A percentile compares a stretch with the other conserved stretches of the same genome.
Evolutionary conservation across 2,888 invertebrate species (phyloP).

Genomic region (Eupelmus urozonus): DNA sequence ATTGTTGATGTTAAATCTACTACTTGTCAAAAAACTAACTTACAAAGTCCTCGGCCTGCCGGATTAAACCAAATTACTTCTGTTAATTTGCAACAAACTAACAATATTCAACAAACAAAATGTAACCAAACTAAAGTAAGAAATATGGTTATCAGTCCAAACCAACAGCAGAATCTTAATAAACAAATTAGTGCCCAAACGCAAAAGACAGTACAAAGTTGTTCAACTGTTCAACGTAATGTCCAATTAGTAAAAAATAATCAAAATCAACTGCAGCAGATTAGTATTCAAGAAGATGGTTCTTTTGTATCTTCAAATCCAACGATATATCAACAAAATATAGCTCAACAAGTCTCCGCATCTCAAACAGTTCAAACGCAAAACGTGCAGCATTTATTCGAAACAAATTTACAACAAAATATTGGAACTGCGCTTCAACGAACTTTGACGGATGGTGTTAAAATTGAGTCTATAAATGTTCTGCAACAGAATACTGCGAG

Average conservation of each 20-base stretch:
- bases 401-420: slow-evolving; percentile 72
- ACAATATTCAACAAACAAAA: slow-evolving; percentile 62
- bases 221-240: slow-evolving; percentile 66
- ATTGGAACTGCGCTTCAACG: slow-evolving; percentile 57
- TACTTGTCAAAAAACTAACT: slow-evolving; percentile 48
- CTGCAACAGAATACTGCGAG: slow-evolving; percentile 68
- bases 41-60: slow-evolving; percentile 28
- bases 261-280: slow-evolving; percentile 66
- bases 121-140: slow-evolving; percentile 60
- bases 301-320: slow-evolving; percentile 64
- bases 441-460: slow-evolving; percentile 60
- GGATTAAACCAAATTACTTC: slow-evolving; percentile 36
- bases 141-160: slow-evolving; percentile 54
- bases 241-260: slow-evolving; percentile 69
- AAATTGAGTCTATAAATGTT: slow-evolving; percentile 62
- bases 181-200: slow-evolving; percentile 60
- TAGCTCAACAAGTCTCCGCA: slow-evolving; percentile 70
- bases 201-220: slow-evolving; percentile 61
- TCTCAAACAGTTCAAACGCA: slow-evolving; percentile 71
- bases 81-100: slow-evolving; percentile 58
- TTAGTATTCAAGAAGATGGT: slow-evolving; percentile 65
- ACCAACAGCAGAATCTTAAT: slow-evolving; percentile 61
- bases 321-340: slow-evolving; percentile 71
- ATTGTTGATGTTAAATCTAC: slow-evolving; percentile 54
- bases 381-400: slow-evolving; percentile 73